A percentile compares a stretch with the other conserved stretches of the same genome.
phyloP scores from a whole-genome alignment of 37 sponge, comb jelly and placozoan genomes.

The Spongia lamella region DNA sequence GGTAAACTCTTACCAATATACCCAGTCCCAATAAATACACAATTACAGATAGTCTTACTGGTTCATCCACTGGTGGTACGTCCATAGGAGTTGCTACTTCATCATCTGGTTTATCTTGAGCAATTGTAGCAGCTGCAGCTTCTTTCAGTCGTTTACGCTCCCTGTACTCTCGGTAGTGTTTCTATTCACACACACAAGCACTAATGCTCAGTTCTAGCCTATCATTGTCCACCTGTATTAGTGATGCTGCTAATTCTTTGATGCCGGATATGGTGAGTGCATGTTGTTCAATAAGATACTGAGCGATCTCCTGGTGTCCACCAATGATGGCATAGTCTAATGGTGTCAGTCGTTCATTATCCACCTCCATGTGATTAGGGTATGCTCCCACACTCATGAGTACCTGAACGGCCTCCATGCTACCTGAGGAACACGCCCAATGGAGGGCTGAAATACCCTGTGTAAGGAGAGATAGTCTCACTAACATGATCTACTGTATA shows the following conservation, averaged over 20 bases:
- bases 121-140: no score
- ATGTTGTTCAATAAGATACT: conserved; percentile 76
- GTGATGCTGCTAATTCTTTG: conserved; percentile 78
- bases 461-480: neutral
- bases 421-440: conserved; percentile 83
- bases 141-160: no score
- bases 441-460: conserved; percentile 81
- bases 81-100: no score
- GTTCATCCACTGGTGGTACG: no score
- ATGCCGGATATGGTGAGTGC: conserved; percentile 85
- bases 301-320: conserved; percentile 76
- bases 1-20: no score
- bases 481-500: no score
- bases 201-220: no score
- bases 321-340: conserved; percentile 91
- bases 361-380: conserved; percentile 72
- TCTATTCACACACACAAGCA: no score
- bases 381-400: conserved; percentile 69
- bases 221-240: conserved; percentile 45
- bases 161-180: no score
- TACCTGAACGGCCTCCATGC: conserved; percentile 45
- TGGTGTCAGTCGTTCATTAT: conserved; percentile 77
- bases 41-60: no score
- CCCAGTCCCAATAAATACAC: no score
- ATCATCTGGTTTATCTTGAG: no score